Percentiles rank a stretch among this genome's conserved stretches.
These are phyloP conservation scores for Beaufortia kweichowensis DNA, from an alignment of 2,113 vertebrate species.

Conservation along the genomic window DNA sequence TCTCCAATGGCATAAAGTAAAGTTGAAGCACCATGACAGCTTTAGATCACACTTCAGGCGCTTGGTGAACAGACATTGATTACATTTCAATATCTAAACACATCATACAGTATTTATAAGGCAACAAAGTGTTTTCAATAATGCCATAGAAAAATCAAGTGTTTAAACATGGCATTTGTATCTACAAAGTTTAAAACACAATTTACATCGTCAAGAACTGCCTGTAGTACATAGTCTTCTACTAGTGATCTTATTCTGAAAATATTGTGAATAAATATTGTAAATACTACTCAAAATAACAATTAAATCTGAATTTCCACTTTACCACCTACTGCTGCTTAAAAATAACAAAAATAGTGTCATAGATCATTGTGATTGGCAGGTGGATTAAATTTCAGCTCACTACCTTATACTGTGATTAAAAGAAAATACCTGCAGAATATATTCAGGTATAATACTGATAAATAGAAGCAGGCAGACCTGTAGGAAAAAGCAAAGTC, in stretches of 20 bases:
- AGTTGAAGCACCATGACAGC: constrained; percentile 13
- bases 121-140: neutral
- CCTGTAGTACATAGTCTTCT: neutral
- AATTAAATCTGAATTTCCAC: neutral
- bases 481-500: neutral
- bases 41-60: constrained; percentile 35
- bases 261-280: neutral
- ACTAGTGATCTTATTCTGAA: neutral
- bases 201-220: constrained; percentile 35
- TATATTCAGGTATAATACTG: constrained; percentile 42
- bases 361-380: constrained; percentile 9
- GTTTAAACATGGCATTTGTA: constrained; percentile 9
- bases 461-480: neutral
- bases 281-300: neutral
- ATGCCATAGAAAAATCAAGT: neutral
- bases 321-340: neutral
- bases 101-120: constrained; percentile 7
- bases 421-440: constrained; percentile 34
- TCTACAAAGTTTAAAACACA: constrained; percentile 50
- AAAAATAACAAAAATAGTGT: constrained; percentile 3
- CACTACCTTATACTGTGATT: constrained; percentile 1
- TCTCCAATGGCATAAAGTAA: constrained; percentile 46
- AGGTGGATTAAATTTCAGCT: neutral
- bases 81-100: neutral
- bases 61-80: neutral